These are phyloP conservation scores for Acanthacorydalis orientalis DNA, from an alignment of 2,888 invertebrate species.

Conservation along the genomic window DNA sequence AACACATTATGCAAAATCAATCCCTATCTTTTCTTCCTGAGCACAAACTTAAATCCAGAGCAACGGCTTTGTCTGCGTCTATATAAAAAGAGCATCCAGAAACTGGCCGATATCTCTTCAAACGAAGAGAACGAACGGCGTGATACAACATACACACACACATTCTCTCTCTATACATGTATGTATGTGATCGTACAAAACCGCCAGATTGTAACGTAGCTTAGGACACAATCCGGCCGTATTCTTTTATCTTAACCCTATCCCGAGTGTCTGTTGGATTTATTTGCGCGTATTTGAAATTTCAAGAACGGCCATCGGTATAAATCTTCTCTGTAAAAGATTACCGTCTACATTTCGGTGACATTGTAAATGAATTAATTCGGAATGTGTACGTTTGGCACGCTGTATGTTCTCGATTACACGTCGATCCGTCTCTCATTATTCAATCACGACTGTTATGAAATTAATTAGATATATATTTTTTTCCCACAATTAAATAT, in stretches of 20 bases:
- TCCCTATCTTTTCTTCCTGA: constrained; percentile 21
- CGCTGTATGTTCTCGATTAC: no score
- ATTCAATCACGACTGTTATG: no score
- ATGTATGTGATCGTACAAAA: not conserved
- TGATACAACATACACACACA: not conserved
- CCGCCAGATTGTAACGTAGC: not conserved
- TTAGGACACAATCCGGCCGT: not conserved
- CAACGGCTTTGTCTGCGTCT: not conserved
- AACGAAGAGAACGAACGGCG: not conserved
- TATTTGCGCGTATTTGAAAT: no score
- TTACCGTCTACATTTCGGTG: no score
- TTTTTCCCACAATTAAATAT: no score
- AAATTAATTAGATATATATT: no score
- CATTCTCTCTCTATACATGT: not conserved
- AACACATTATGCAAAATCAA: constrained; percentile 34
- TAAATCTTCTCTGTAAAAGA: no score
- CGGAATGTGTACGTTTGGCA: no score
- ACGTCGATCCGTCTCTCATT: no score
- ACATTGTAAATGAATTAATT: no score
- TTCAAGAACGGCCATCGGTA: no score
- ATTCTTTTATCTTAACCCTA: not conserved
- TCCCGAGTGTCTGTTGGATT: not conserved
- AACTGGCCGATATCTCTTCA: not conserved
- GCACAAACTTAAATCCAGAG: not conserved
- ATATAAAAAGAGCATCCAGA: no score